phyloP scores from a whole-genome alignment of 2,888 invertebrate species.

The Lobophora halterata region DNA sequence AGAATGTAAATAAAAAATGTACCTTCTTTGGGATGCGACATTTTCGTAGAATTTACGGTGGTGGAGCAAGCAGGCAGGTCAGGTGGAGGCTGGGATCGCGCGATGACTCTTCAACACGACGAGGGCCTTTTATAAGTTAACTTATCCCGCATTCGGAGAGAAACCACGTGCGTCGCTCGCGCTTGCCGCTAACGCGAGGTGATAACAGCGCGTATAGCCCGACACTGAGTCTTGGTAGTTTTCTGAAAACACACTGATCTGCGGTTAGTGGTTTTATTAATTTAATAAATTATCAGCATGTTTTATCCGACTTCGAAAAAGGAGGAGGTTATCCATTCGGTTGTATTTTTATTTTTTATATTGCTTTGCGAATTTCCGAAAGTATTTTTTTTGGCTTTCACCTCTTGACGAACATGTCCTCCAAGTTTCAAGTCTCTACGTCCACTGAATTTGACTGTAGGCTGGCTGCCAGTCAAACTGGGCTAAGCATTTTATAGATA shows the following conservation, averaged over 20 bases:
- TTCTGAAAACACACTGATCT: not conserved
- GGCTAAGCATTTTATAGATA: too few relatives aligned
- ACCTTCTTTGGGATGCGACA: conserved; percentile 73
- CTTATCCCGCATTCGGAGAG: conserved; percentile 44
- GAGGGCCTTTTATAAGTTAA: conserved; percentile 69
- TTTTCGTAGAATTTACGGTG: conserved; percentile 39
- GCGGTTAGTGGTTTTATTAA: not conserved
- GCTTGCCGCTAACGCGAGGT: conserved; percentile 45
- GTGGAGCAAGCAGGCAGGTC: conserved; percentile 35
- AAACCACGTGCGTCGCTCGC: conserved; percentile 59
- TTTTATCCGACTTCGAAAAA: too few relatives aligned
- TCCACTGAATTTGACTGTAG: too few relatives aligned
- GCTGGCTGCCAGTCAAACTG: too few relatives aligned
- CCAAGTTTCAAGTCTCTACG: not conserved
- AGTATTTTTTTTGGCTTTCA: too few relatives aligned
- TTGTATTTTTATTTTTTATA: too few relatives aligned
- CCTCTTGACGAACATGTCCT: not conserved
- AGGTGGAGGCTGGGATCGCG: conserved; percentile 46
- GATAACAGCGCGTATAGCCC: conserved; percentile 55
- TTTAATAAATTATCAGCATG: too few relatives aligned
- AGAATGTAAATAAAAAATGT: conserved; percentile 39
- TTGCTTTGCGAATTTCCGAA: too few relatives aligned
- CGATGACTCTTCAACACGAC: conserved; percentile 49
- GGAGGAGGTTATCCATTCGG: too few relatives aligned
- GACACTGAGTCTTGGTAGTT: conserved; percentile 44